These are phyloP conservation scores for Diplodus puntazzo DNA, from an alignment of 2,797 vertebrate species.

Conservation along the genomic window DNA sequence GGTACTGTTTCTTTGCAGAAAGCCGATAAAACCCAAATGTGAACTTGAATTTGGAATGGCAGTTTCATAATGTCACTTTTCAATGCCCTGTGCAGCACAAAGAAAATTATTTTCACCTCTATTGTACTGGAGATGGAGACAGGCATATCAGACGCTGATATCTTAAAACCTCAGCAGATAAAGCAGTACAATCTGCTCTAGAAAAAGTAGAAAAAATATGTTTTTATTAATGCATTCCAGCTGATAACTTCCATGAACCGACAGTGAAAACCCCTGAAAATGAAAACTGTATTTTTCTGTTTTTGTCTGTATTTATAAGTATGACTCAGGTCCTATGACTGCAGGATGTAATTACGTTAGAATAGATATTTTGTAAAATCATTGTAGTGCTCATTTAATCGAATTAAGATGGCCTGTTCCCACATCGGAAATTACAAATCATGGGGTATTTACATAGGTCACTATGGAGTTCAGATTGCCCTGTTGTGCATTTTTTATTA, in stretches of 20 bases:
- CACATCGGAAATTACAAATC: slow-evolving; percentile 11
- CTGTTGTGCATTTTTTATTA: slow-evolving; percentile 19
- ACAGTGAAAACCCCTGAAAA: not conserved
- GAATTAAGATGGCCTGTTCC: not conserved
- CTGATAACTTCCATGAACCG: not conserved
- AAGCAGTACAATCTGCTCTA: too few relatives aligned
- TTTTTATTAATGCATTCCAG: too few relatives aligned
- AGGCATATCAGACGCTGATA: not conserved
- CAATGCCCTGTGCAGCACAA: not conserved
- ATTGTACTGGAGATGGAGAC: not conserved
- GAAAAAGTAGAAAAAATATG: not conserved
- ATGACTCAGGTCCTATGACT: too few relatives aligned
- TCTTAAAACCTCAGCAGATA: not conserved
- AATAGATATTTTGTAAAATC: not conserved
- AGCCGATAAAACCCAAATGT: not conserved
- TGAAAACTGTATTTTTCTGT: not conserved
- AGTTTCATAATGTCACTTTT: not conserved
- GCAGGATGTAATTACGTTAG: not conserved
- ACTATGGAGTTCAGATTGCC: slow-evolving; percentile 19
- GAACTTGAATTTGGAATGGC: not conserved
- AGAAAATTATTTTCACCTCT: not conserved
- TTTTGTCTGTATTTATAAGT: too few relatives aligned
- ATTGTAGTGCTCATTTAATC: not conserved
- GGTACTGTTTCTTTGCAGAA: not conserved
- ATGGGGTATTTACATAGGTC: slow-evolving; percentile 40